Percentiles rank a stretch among this genome's conserved stretches.
phyloP scores from a whole-genome alignment of 2,113 vertebrate species.

The Melanerpes formicivorus region DNA sequence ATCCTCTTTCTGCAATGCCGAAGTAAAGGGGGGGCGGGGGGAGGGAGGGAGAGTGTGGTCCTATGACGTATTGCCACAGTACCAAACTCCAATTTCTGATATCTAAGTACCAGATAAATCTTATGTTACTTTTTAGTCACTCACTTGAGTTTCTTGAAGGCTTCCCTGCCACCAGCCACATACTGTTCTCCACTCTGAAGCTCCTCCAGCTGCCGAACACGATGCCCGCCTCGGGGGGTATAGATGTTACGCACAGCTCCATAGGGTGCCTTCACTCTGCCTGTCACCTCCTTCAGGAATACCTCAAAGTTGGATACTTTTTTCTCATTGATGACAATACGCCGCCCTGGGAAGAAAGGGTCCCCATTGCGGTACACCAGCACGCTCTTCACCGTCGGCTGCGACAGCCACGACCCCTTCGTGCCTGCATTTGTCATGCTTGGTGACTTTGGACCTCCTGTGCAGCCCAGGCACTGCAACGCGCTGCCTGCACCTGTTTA shows the following conservation, averaged over 20 bases:
- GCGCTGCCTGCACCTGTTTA: background rate
- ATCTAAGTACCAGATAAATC: background rate
- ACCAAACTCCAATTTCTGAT: background rate
- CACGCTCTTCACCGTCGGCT: slow-evolving; percentile 92
- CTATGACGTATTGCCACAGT: background rate
- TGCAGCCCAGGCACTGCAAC: background rate
- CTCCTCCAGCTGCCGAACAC: slow-evolving; percentile 85
- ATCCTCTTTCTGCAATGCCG: background rate
- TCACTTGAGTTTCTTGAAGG: slow-evolving; percentile 96
- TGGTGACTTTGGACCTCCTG: background rate
- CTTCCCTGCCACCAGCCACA: slow-evolving; percentile 92
- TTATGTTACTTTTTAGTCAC: slow-evolving; percentile 42
- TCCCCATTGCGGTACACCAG: slow-evolving; percentile 94
- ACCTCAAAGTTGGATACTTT: slow-evolving; percentile 90
- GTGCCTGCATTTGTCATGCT: slow-evolving; percentile 64
- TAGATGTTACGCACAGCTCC: slow-evolving; percentile 95
- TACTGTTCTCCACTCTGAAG: slow-evolving; percentile 93
- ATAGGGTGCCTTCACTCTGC: slow-evolving; percentile 88
- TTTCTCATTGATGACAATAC: slow-evolving; percentile 90
- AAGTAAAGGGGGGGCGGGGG: background rate
- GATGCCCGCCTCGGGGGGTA: slow-evolving; percentile 88
- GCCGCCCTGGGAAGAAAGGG: slow-evolving; percentile 89
- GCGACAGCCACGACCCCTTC: slow-evolving; percentile 82
- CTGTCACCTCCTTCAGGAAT: slow-evolving; percentile 91
- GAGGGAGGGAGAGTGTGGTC: too few species aligned